A percentile compares a stretch with the other conserved stretches of the same genome.
Evolutionary conservation across 2,113 vertebrate genomes (phyloP).

Genomic region (Trogon surrucura): DNA sequence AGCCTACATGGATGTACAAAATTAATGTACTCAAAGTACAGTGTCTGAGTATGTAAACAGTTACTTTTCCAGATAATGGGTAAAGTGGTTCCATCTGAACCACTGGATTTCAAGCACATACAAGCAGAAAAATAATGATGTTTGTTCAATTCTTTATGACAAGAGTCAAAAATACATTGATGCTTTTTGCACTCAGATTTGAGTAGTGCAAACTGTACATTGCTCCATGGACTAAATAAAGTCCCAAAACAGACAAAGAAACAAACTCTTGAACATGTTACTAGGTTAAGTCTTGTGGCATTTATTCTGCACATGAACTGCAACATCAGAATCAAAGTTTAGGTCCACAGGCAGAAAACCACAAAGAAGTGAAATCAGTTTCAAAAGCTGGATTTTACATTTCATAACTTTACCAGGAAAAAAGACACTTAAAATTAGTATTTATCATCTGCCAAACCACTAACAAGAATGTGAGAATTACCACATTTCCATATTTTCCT

Average conservation of each 20-base stretch:
- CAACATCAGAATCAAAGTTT: not conserved
- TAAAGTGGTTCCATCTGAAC: not conserved
- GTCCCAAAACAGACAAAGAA: not conserved
- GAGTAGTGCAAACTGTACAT: not conserved
- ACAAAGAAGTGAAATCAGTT: not conserved
- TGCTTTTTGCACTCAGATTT: not conserved
- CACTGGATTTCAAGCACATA: not conserved
- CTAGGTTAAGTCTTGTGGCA: not conserved
- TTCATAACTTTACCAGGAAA: not conserved
- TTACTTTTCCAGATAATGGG: not conserved
- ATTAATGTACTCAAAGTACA: not conserved
- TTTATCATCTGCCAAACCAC: not conserved
- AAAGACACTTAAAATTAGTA: not conserved
- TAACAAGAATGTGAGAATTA: not conserved
- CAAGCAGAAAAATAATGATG: not conserved
- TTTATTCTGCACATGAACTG: not conserved
- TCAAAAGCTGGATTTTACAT: not conserved
- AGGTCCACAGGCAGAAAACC: not conserved
- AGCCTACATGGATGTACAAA: not conserved
- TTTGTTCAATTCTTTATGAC: not conserved
- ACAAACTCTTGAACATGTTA: not conserved
- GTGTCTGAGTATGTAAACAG: not conserved
- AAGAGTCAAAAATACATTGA: not conserved
- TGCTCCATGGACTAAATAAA: not conserved
- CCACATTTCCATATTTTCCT: not conserved